Percentiles rank a stretch among this genome's conserved stretches.
Evolutionary conservation across 2,113 vertebrate genomes (phyloP).

Genomic region (Uria lomvia): DNA sequence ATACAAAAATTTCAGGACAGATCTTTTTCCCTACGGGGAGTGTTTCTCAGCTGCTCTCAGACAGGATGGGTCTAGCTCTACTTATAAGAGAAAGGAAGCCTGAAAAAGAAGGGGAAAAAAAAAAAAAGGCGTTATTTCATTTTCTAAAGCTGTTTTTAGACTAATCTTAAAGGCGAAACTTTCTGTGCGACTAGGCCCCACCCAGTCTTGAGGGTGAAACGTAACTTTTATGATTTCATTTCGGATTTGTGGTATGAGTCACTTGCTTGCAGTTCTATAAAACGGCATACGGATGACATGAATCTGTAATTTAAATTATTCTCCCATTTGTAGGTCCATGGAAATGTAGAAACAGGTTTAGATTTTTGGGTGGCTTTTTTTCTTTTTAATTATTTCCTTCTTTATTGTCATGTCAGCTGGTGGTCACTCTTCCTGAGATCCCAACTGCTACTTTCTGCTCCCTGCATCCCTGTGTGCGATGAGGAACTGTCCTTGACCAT

Average conservation of each 20-base stretch:
- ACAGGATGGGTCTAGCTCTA: background rate
- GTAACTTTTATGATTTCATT: background rate
- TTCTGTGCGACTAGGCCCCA: background rate
- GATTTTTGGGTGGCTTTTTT: background rate
- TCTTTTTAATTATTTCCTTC: background rate
- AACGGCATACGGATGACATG: background rate
- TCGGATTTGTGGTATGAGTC: background rate
- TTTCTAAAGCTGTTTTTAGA: background rate
- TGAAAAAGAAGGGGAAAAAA: too few relatives aligned
- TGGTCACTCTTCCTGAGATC: background rate
- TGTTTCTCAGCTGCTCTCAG: background rate
- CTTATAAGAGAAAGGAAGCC: background rate
- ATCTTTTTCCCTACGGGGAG: background rate
- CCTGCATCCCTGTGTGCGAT: background rate
- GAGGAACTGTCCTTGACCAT: background rate
- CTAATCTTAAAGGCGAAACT: background rate
- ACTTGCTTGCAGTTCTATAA: background rate
- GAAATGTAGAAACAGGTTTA: background rate
- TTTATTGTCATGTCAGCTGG: background rate
- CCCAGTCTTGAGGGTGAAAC: background rate
- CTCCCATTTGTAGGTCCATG: background rate
- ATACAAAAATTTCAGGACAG: background rate
- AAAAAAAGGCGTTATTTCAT: background rate
- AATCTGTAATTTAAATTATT: background rate
- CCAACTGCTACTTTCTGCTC: background rate